Conservation (phyloP, 2,113 vertebrate species). For the Amphiprion ocellaris region DNA sequence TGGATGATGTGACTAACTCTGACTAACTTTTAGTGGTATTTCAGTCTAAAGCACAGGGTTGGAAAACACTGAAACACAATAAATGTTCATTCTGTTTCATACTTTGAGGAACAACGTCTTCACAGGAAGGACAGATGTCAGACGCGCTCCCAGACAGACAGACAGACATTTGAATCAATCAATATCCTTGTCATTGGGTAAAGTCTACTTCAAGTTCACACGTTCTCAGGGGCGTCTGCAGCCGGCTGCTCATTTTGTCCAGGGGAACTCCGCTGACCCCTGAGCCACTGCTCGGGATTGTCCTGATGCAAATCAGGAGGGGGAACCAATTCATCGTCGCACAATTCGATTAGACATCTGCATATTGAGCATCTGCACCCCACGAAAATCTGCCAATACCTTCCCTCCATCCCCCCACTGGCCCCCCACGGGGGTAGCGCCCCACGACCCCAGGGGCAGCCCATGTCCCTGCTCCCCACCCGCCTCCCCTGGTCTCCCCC, state of each 20-base stretch:
- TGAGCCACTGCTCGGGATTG: conserved; percentile 77
- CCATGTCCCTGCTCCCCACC: conserved; percentile 58
- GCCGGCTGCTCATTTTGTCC: conserved; percentile 82
- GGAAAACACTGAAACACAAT: not conserved
- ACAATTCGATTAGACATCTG: conserved; percentile 87
- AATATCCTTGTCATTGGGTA: conserved; percentile 76
- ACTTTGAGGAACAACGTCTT: conserved; percentile 38
- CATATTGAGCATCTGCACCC: conserved; percentile 87
- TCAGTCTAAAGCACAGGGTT: not conserved
- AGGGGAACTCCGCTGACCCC: conserved; percentile 79
- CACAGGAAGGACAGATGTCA: conserved; percentile 71
- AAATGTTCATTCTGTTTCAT: conserved; percentile 17
- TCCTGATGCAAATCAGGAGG: conserved; percentile 83
- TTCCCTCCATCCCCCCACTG: conserved; percentile 49
- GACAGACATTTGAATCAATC: conserved; percentile 80
- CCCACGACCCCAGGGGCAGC: conserved; percentile 73
- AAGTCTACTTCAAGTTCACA: conserved; percentile 86
- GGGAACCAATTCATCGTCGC: conserved; percentile 78
- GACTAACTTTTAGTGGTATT: not conserved
- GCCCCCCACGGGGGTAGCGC: conserved; percentile 67
- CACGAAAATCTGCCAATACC: conserved; percentile 80
- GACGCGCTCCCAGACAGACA: conserved; percentile 72
- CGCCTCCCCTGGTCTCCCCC: conserved; percentile 51
- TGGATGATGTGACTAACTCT: not conserved
- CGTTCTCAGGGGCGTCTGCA: conserved; percentile 77